A percentile compares a stretch with the other conserved stretches of the same genome.
Conservation (phyloP, 1,140 invertebrate genomes). For the Octopus sinensis region DNA sequence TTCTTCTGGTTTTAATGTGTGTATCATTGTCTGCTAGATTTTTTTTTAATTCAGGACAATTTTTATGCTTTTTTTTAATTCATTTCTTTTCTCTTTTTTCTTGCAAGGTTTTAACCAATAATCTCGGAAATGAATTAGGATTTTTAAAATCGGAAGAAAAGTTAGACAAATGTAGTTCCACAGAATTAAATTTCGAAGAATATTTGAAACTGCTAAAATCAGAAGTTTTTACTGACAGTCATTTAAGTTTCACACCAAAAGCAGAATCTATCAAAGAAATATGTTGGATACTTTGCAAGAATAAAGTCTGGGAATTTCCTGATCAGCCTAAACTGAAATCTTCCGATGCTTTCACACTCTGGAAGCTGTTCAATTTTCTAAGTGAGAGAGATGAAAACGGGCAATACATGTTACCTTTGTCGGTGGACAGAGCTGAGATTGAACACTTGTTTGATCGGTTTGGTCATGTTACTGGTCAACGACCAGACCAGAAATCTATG, state of each 20-base stretch:
- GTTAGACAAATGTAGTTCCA: slow-evolving; percentile 70
- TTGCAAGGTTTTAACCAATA: slow-evolving; percentile 72
- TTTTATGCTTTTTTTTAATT: no score
- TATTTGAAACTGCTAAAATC: slow-evolving; percentile 72
- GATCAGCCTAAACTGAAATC: slow-evolving; percentile 64
- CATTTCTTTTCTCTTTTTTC: slow-evolving; percentile 19
- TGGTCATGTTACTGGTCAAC: slow-evolving; percentile 38
- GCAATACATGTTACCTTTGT: slow-evolving; percentile 37
- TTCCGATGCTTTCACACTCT: slow-evolving; percentile 71
- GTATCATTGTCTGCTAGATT: no score
- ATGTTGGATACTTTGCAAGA: slow-evolving; percentile 75
- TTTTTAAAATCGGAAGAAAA: slow-evolving; percentile 74
- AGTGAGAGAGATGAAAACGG: slow-evolving; percentile 60
- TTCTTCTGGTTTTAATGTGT: no score
- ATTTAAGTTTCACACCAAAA: slow-evolving; percentile 41
- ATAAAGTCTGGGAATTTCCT: slow-evolving; percentile 59
- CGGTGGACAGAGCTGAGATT: slow-evolving; percentile 52
- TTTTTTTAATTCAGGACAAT: no score
- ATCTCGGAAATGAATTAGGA: slow-evolving; percentile 70
- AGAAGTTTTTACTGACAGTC: slow-evolving; percentile 68
- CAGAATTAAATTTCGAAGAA: slow-evolving; percentile 69
- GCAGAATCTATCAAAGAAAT: slow-evolving; percentile 68
- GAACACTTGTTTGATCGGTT: slow-evolving; percentile 48
- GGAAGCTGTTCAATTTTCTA: slow-evolving; percentile 74
- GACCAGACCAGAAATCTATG: slow-evolving; percentile 20